Evolutionary conservation across 2,797 vertebrate genomes (phyloP), one percentile per base, ranked within the genome.

Genomic region (Ataeniobius toweri): DNA sequence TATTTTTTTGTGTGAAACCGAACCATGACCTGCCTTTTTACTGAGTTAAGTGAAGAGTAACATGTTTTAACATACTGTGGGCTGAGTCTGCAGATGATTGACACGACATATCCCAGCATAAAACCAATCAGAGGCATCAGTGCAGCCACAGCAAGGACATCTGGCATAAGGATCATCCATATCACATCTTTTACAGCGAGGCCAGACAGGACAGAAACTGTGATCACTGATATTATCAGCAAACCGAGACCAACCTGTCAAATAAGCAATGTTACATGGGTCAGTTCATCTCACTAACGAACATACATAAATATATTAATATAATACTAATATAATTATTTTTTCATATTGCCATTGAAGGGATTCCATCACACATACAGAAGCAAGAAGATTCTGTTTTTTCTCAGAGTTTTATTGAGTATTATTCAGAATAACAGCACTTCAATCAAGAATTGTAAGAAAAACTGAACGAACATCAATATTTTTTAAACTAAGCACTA

Each of bases 61-160:
- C 9, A 28, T 50, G 28, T 41, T 14, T 69, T 78, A 9, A 93
- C 93, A 89, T 93, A 97, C 97, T 58, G 10, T 67, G 84, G 86
- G 44, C 87, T 91, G 76, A 97, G 93, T 79, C 75, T 89, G 91
- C 96, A 96, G 67, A 94, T 26, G 18, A 77, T 26, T 3, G 96
- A 96, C 81, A 97, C 85, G 80, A 88, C 0, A 0, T 95, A 97
- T 81, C 97, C 97, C 76, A 97, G 74, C 12, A 85, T 83, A 76
- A 94, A 97, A 61, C 97, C 97, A 46, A 75, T 90, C 22, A 96
- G 77, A 20, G 97, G 96, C 96, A 97, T 95, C 79, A 97, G 83
- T 22, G 89, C 91, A 56, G 94, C 95, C 44, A 88, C 94, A 7
- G 76, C 67, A 75, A 97, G 58, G 61, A 96, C 80, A 16, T 90